Base-by-base conservation (phyloP, 2,888 invertebrate species). In the Geotrupes spiniger region DNA sequence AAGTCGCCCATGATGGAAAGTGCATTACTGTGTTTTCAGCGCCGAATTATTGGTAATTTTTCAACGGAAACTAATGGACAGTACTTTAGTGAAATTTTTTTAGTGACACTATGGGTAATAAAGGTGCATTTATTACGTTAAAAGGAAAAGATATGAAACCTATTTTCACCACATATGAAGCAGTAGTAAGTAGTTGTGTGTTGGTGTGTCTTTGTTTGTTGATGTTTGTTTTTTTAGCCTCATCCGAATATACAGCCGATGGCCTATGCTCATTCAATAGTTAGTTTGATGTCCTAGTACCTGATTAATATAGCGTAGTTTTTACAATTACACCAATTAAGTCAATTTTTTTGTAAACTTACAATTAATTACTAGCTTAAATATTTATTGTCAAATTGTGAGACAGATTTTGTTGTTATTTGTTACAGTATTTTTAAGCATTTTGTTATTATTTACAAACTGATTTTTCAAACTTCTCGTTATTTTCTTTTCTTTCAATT, bases 1-100 rank as follows among this genome's bases (percentile, higher is more conserved):
- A 99, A 74, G 77, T 92, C 36, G 89, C 91, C 17, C 99, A 99
- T 70, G 85, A 91, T 66, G 95, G 93, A 27, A 92, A 92, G 69
- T 98, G 98, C 71, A 92, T 98, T 68, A 99, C 99, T 8, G 96
- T 99, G 38, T 99, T 99, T 80, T 97, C 97, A 1, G 99, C 99
- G 61, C 99, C 99, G 57, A 99, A 99, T 74, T 99, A 99, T 81
- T 99, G 98, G 94, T 94, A 73, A 73, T 75, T 36, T 14, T 33
- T 29, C 14, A 21, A 21, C 3, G 6, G 4, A 21, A 21, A 21
- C 3, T 21, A 21, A 17, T 42, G 17, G 4, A 40, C n/a, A 1
- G 6, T 29, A 26, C 27, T n/a, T 36, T 25, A 25, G 28, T 44
- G 17, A 12, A 26, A n/a, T 43, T 45, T 46, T 80, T 80, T 29